Conservation (phyloP, 2,113 vertebrate species). For the Coryphaenoides rupestris region DNA sequence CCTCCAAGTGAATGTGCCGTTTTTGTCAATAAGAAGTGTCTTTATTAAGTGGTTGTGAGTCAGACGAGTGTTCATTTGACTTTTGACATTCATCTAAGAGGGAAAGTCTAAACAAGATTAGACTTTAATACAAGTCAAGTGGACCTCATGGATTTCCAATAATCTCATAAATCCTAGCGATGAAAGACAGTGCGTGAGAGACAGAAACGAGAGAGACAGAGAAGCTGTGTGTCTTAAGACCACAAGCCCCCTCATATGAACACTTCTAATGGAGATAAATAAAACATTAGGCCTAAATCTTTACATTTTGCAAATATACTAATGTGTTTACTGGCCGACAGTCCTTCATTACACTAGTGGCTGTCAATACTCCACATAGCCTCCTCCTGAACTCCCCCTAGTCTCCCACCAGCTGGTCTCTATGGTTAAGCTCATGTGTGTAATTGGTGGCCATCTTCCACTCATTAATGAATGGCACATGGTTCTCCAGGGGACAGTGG, state of each 20-base stretch:
- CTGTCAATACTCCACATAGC: too few relatives aligned
- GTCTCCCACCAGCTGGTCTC: too few relatives aligned
- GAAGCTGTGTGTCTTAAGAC: conserved; percentile 11
- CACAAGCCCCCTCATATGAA: too few relatives aligned
- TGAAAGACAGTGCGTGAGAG: background rate
- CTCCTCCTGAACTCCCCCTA: too few relatives aligned
- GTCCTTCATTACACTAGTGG: too few relatives aligned
- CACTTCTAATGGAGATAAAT: too few relatives aligned
- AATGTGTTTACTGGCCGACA: too few relatives aligned
- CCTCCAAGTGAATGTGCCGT: conserved; percentile 5
- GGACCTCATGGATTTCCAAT: conserved; percentile 41
- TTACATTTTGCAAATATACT: too few relatives aligned
- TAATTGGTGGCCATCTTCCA: conserved; percentile 35
- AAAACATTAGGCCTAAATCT: too few relatives aligned
- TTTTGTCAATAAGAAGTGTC: conserved; percentile 17
- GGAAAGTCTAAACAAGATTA: conserved; percentile 27
- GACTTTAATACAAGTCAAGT: conserved; percentile 25
- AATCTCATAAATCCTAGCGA: conserved; percentile 23
- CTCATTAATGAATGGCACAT: conserved; percentile 42
- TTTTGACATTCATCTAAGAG: conserved; percentile 26
- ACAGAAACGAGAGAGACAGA: background rate
- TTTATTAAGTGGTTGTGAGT: conserved; percentile 4
- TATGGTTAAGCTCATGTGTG: background rate
- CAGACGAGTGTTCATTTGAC: conserved; percentile 4
- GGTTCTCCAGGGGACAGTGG: conserved; percentile 35